A percentile compares a stretch with the other conserved stretches of the same genome.
phyloP scores from a whole-genome alignment of 1,140 invertebrate species.

The Philopotamus ludificatus region DNA sequence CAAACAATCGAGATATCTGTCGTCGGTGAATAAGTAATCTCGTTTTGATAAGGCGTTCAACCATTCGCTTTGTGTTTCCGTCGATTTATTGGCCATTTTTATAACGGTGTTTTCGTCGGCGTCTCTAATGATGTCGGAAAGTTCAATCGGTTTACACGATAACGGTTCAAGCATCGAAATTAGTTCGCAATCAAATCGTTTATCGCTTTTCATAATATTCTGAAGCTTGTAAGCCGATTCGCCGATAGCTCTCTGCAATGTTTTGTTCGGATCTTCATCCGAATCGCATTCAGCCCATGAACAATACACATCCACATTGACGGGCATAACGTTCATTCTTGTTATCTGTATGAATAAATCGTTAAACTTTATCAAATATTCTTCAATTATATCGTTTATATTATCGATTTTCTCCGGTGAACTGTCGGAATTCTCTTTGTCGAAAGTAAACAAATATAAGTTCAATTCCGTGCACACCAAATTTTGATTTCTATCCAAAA shows the following conservation, averaged over 20 bases:
- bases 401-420: conserved; percentile 15
- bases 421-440: conserved; percentile 5
- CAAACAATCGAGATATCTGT: conserved; percentile 25
- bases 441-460: conserved; percentile 28
- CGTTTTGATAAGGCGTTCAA: conserved; percentile 21
- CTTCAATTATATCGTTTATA: conserved; percentile 10
- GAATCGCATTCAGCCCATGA: conserved; percentile 29
- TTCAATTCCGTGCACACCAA: not conserved
- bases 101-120: conserved; percentile 22
- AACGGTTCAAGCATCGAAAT: conserved; percentile 24
- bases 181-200: conserved; percentile 27
- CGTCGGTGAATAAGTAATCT: conserved; percentile 32
- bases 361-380: conserved; percentile 27
- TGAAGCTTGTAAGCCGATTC: conserved; percentile 31
- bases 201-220: conserved; percentile 20
- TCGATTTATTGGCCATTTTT: conserved; percentile 4
- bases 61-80: conserved; percentile 26
- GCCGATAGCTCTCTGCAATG: conserved; percentile 30
- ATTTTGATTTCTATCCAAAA: conserved; percentile 4
- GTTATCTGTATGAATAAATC: conserved; percentile 14
- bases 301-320: conserved; percentile 32
- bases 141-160: conserved; percentile 23
- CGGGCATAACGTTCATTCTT: conserved; percentile 22
- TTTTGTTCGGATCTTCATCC: conserved; percentile 13
- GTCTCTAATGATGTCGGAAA: conserved; percentile 24